Base-by-base conservation (phyloP, 2,113 vertebrate species). In the Urocolius indicus region DNA sequence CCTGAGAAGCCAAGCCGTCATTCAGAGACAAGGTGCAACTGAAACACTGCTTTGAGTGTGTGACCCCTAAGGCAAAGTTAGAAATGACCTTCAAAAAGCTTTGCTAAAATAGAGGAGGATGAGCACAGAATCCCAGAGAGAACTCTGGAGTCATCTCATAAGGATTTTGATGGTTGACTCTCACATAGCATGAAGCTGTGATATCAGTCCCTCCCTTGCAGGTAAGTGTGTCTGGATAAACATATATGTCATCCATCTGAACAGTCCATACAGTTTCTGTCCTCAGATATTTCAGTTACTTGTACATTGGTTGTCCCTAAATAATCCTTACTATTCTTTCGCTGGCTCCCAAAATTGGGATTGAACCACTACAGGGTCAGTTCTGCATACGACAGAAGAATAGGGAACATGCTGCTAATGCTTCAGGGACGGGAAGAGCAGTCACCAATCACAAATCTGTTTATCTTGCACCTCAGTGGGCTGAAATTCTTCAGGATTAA, bases 31-130 rank as follows among this genome's bases (percentile, higher is more conserved):
- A 89, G 74, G 29, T 73, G 36, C 3, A 32, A 81, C 85, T 94
- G 71, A 91, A 93, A 75, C 43, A 43, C 30, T 67, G 32, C 78
- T 96, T 95, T 96, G 93, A 88, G 79, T 30, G 46, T 81, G 65
- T 81, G 65, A 87, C 68, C 82, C 55, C 41, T 77, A 45, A 90
- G 59, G 61, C 36, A 63, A 92, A 93, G 84, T 49, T 67, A 78
- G 52, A 95, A 86, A 91, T 66, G 11, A 63, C 69, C 67, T 90
- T 88, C 94, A 54, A 65, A 58, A 94, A 87, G 81, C 84, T 95
- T 93, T 89, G 58, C 82, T 94, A 88, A 55, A 36, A 55, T 21
- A 51, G 57, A 59, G 48, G 75, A 84, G 75, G 69, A 84, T 0
- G 30, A 82, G 58, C 67, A 29, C 68, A 89, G 81, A 68, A 72